Percentiles rank a stretch among this genome's conserved stretches.
phyloP scores from a whole-genome alignment of 1,140 invertebrate species.

The Zophobas morio region DNA sequence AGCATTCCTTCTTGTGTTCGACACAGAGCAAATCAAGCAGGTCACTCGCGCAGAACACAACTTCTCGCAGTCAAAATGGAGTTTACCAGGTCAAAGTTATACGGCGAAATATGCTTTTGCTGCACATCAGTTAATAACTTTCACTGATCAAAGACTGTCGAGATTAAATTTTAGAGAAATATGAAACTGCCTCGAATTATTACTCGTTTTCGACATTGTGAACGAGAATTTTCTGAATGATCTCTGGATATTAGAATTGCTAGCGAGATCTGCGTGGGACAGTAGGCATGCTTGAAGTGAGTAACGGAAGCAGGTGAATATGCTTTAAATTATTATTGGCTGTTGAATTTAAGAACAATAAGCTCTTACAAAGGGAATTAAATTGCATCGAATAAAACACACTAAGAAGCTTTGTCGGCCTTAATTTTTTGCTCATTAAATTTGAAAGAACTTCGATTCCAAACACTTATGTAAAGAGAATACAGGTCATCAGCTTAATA shows the following conservation, averaged over 20 bases:
- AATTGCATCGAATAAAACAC: no score
- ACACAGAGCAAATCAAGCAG: slow-evolving; percentile 47
- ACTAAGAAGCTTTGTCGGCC: no score
- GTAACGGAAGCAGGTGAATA: no score
- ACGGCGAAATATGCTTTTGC: slow-evolving; percentile 36
- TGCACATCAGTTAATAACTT: slow-evolving; percentile 45
- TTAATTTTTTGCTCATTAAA: no score
- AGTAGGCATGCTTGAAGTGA: no score
- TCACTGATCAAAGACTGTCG: slow-evolving; percentile 43
- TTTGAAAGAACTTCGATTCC: no score
- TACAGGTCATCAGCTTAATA: no score
- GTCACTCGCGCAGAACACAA: slow-evolving; percentile 49
- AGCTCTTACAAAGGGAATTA: no score
- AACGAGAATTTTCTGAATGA: slow-evolving; percentile 4
- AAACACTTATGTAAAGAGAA: no score
- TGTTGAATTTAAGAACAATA: no score
- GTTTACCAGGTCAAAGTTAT: slow-evolving; percentile 41
- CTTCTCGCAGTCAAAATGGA: slow-evolving; percentile 37
- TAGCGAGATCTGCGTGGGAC: no score
- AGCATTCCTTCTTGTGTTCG: slow-evolving; percentile 45
- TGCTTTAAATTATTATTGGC: no score
- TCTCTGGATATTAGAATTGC: not conserved
- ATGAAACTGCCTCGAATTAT: slow-evolving; percentile 2
- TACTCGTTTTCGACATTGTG: not conserved
- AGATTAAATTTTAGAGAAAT: slow-evolving; percentile 44